Evolutionary conservation across 2,888 invertebrate genomes (phyloP).

Genomic region (Lithosia quadra): DNA sequence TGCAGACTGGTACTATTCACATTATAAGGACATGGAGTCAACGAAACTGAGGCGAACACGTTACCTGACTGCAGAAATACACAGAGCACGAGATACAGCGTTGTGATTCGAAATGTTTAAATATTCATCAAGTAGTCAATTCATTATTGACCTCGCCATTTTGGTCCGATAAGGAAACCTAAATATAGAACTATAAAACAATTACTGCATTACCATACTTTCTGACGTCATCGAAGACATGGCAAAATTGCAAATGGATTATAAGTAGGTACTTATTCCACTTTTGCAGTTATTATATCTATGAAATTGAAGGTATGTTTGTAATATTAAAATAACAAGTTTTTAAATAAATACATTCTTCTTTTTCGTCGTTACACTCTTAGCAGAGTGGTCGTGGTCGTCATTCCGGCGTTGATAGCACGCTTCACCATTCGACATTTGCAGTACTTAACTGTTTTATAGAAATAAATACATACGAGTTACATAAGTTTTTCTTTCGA

Average conservation of each 20-base stretch:
- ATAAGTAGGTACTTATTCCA: neutral
- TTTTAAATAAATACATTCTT: no score
- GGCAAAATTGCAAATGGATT: neutral
- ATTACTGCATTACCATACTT: neutral
- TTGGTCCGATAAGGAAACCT: neutral
- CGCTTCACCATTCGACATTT: no score
- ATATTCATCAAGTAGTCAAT: neutral
- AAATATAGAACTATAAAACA: constrained; percentile 1
- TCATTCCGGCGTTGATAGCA: no score
- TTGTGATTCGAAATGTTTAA: neutral
- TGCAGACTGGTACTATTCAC: neutral
- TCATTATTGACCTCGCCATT: neutral
- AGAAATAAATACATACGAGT: no score
- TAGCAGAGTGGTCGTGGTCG: no score
- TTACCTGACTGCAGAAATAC: neutral
- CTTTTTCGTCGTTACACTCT: no score
- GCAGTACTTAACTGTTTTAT: no score
- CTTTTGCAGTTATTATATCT: no score
- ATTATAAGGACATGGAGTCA: neutral
- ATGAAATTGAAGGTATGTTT: no score
- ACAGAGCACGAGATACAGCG: neutral
- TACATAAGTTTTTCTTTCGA: no score
- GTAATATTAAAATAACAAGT: no score
- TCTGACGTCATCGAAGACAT: constrained; percentile 1
- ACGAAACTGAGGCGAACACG: neutral